Conservation (phyloP, 2,113 vertebrate genomes). For the Nanorana parkeri region DNA sequence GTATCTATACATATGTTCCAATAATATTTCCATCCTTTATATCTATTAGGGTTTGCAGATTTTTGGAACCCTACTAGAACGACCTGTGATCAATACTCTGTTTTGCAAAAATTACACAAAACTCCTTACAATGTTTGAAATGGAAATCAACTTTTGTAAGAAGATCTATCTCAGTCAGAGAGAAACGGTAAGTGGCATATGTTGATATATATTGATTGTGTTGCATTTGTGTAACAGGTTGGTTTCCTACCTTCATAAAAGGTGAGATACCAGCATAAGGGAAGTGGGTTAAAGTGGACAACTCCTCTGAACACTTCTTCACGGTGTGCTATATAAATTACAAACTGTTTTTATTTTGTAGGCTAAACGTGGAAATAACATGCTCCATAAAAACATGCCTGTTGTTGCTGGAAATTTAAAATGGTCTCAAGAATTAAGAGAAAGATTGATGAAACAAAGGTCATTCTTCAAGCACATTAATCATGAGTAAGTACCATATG, state of each 20-base stretch:
- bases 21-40: not conserved
- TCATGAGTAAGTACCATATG: conserved; percentile 64
- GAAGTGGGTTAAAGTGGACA: no score
- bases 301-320: no score
- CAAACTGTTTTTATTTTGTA: conserved; percentile 50
- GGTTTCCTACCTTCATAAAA: no score
- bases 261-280: no score
- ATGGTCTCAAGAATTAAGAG: conserved; percentile 72
- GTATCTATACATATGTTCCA: no score
- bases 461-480: conserved; percentile 69
- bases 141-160: conserved; percentile 73
- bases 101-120: conserved; percentile 72
- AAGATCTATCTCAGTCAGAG: conserved; percentile 73
- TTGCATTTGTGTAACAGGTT: no score
- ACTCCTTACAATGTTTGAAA: conserved; percentile 74
- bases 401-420: conserved; percentile 76
- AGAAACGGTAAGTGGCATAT: conserved; percentile 63
- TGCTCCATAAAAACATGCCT: conserved; percentile 75
- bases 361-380: conserved; percentile 65
- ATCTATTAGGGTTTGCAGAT: conserved; percentile 69
- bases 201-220: no score
- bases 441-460: conserved; percentile 70
- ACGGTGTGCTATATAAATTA: no score
- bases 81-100: conserved; percentile 66
- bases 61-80: conserved; percentile 74